Conservation (phyloP, 1,140 invertebrate species). For the Physella acuta region DNA sequence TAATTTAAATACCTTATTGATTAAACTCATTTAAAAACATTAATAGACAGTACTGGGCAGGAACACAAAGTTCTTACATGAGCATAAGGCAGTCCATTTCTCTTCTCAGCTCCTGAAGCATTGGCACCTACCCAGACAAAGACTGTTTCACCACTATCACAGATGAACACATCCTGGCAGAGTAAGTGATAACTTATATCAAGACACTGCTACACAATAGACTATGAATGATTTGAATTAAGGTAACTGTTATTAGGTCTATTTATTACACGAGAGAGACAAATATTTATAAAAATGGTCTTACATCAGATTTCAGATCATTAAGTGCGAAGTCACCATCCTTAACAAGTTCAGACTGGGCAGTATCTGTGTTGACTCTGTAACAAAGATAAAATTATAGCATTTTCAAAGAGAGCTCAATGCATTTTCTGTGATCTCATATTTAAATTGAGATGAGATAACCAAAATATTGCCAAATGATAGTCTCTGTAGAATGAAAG, state of each 20-base stretch:
- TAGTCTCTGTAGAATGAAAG: neutral
- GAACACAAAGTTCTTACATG: constrained; percentile 32
- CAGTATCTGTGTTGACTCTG: constrained; percentile 28
- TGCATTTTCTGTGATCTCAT: too few species aligned
- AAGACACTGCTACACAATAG: too few species aligned
- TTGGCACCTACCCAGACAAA: constrained; percentile 49
- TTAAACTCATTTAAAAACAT: neutral
- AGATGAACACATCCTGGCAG: constrained; percentile 52
- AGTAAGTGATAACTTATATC: too few species aligned
- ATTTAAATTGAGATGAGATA: too few species aligned
- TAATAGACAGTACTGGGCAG: neutral
- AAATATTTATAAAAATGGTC: too few species aligned
- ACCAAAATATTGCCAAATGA: too few species aligned
- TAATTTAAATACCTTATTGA: neutral
- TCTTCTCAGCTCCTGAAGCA: constrained; percentile 37
- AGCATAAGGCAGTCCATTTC: constrained; percentile 42
- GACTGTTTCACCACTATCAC: constrained; percentile 37
- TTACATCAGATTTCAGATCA: constrained; percentile 34
- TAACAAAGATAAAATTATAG: constrained; percentile 5
- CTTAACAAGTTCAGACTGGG: constrained; percentile 25
- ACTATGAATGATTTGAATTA: too few species aligned
- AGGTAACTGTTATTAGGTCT: too few species aligned
- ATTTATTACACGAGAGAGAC: too few species aligned
- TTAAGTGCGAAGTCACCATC: constrained; percentile 18
- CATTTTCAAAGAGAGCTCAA: too few species aligned